Evolutionary conservation across 2,797 vertebrate genomes (phyloP), one percentile per base, ranked within the genome.

Genomic region (Anguilla pacifica): DNA sequence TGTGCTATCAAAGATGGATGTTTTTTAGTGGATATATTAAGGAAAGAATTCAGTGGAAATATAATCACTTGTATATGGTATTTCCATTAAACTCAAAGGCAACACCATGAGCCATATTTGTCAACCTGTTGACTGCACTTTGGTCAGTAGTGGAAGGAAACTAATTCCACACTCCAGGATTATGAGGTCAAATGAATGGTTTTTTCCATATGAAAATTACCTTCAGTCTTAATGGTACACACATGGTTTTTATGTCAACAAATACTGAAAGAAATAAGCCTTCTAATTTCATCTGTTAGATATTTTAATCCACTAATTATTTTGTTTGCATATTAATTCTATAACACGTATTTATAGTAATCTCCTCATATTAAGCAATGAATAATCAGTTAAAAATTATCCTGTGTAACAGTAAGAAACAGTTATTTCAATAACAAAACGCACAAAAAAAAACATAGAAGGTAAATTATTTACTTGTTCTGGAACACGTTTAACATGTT

Each of bases 301-400:
- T 82, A 86, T 87, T 87, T 85, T 85, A 53, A 87, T 85, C 77
- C 53, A 59, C 2, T 79, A 89, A 31, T 89, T 82, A 83, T 85
- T 89, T 59, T 86, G 84, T 85, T 87, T 89, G 59, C 70, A 88
- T 49, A 86, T 59, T 89, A 86, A 87, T 89, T 88, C 88, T 64
- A 90, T 87, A 88, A 86, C 88, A 88, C 77, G 90, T 87, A 83
- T 49, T 90, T 90, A 90, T 87, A 90, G 85, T 87, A 77, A 91
- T 89, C 90, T 89, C 61, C 85, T 86, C 84, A 91, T 86, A 84
- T 89, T 88, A 83, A 90, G 87, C 84, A 85, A 89, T 89, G 77
- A 87, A 90, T 88, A 89, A 87, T 88, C 35, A 87, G 88, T 89
- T 91, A 64, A 85, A 85, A 87, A 83, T 67, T 79, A 82, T 31